Percentiles rank a stretch among this genome's conserved stretches.
phyloP scores from a whole-genome alignment of 2,888 invertebrate species.

The Thumatha senex region DNA sequence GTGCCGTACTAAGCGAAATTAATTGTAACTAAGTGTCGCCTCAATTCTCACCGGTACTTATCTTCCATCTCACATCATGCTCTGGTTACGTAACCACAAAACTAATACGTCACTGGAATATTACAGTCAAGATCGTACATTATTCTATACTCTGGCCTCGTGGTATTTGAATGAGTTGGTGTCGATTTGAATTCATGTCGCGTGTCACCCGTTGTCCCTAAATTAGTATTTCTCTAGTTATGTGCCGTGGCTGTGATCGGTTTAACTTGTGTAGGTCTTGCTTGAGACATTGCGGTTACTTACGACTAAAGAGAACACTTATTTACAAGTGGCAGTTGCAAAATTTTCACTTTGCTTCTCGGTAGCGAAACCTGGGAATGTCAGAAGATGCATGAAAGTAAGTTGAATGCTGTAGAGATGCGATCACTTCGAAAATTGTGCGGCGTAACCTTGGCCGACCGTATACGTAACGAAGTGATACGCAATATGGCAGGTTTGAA shows the following conservation, averaged over 20 bases:
- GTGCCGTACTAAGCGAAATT: too few relatives aligned
- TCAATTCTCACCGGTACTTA: slow-evolving; percentile 29
- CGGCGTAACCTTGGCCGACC: too few relatives aligned
- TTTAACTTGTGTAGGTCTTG: slow-evolving; percentile 43
- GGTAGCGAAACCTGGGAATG: too few relatives aligned
- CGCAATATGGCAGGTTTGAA: too few relatives aligned
- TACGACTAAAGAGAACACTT: slow-evolving; percentile 19
- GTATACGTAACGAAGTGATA: too few relatives aligned
- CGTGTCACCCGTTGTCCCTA: slow-evolving; percentile 42
- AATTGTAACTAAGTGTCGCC: slow-evolving; percentile 34
- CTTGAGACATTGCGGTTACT: slow-evolving; percentile 5
- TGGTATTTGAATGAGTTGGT: slow-evolving; percentile 45
- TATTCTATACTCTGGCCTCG: slow-evolving; percentile 41
- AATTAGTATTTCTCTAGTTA: slow-evolving; percentile 44
- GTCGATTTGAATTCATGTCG: slow-evolving; percentile 55
- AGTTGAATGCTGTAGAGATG: too few relatives aligned
- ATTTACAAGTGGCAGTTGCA: too few relatives aligned
- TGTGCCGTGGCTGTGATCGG: slow-evolving; percentile 31
- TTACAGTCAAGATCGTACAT: slow-evolving; percentile 43
- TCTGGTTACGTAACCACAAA: slow-evolving; percentile 31
- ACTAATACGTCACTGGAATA: slow-evolving; percentile 36
- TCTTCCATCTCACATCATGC: slow-evolving; percentile 29
- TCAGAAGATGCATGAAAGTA: too few relatives aligned
- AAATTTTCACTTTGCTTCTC: too few relatives aligned
- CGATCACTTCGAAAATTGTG: too few relatives aligned